Percentiles rank a stretch among this genome's conserved stretches.
phyloP scores from a whole-genome alignment of 2,797 vertebrate species.

The Lithobates pipiens region DNA sequence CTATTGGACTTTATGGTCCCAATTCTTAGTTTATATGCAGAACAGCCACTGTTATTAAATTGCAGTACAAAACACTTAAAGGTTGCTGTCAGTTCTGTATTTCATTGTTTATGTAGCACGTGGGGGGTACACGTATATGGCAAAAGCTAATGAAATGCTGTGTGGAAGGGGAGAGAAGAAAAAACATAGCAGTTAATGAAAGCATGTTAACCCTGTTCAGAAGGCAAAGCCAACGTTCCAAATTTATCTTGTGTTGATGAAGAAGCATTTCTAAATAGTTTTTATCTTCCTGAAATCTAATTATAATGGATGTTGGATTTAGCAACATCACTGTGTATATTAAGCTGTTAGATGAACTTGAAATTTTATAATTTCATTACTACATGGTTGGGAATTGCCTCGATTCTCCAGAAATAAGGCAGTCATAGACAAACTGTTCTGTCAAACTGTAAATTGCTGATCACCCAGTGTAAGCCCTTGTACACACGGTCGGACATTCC shows the following conservation, averaged over 20 bases:
- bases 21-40: neutral
- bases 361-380: neutral
- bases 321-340: too few relatives aligned
- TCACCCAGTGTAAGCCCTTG: too few relatives aligned
- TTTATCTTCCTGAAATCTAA: neutral
- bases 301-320: neutral
- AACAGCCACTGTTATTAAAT: neutral
- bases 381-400: too few relatives aligned
- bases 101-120: neutral
- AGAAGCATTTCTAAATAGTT: neutral
- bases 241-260: neutral
- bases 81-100: neutral
- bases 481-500: too few relatives aligned
- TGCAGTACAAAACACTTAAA: neutral
- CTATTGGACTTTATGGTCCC: neutral
- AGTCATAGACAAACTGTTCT: too few relatives aligned
- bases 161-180: slow-evolving; percentile 18
- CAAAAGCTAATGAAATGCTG: slow-evolving; percentile 18
- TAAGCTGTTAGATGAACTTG: neutral
- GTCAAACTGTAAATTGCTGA: too few relatives aligned
- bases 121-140: neutral
- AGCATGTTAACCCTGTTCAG: slow-evolving; percentile 11
- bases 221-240: slow-evolving; percentile 9
- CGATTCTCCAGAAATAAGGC: too few relatives aligned
- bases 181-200: slow-evolving; percentile 28